Base-by-base conservation (phyloP, 2,113 vertebrate genomes). In the Arizona elegans region DNA sequence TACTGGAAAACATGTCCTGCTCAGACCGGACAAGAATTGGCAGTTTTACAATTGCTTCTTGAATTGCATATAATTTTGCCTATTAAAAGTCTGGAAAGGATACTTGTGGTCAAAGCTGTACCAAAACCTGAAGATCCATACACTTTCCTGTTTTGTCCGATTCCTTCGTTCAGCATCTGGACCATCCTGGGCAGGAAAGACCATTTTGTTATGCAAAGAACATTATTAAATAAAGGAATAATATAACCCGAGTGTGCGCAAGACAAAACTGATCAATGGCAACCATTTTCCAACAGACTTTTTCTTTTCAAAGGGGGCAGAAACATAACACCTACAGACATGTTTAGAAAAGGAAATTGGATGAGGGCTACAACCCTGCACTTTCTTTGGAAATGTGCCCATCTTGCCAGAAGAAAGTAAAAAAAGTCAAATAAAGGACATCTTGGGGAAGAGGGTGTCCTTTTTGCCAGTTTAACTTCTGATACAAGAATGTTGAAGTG, bases 31-130 rank as follows among this genome's bases (percentile, higher is more conserved):
- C 21, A 70, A 70, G 47, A 13, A 50, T 2, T 52, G n/a, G 33
- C 50, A 29, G 17, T 91, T 91, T 56, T 3, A 43, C 53, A 86
- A 91, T 21, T 23, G 11, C 24, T 53, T 38, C 89, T 87, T 92
- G 50, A 33, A 11, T 91, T 92, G 53, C 47, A 11, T 10, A 21
- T 29, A 55, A 21, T 54, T 87, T 62, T 81, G 43, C 88, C 92
- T 92, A 24, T 50, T 95, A 52, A 12, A 15, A 81, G 33, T 81
- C 33, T 43, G 17, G 94, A 97, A 98, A 99, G 98, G 99, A 99
- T 99, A 99, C 99, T 99, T 99, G 96, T 99, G 99, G 95, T 99
- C 99, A 96, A 99, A 99, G 94, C 98, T 99, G 91, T 99, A 99
- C 99, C 99, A 99, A 3, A 99, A 96, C 93, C 99, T 98, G 98